Evolutionary conservation across 2,113 vertebrate genomes (phyloP), one percentile per base, ranked within the genome.

Genomic region (Ciconia boyciana): DNA sequence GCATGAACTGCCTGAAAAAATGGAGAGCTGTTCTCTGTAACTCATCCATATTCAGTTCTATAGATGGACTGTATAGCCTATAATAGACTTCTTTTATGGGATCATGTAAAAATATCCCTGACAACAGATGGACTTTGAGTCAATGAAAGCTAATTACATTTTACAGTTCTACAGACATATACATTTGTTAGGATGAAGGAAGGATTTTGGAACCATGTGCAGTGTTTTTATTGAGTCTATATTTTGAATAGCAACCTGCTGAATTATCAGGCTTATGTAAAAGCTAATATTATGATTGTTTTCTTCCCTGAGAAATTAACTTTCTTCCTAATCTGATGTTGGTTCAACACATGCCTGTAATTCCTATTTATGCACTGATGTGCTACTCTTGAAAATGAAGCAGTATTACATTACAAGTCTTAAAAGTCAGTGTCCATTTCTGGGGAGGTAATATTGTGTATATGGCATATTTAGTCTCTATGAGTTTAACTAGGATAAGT

Each of bases 31-130:
- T 7, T 82, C 13, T 15, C 66, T 68, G n/a, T 60, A 69, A 55
- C 31, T 92, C 70, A 80, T 79, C 21, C 19, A 49, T 54, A 39
- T 76, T 80, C 49, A 48, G 21, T 54, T 84, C 81, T 68, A 76
- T 75, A 83, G 69, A 89, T 36, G 55, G 72, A 66, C 72, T 58
- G 1, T 44, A 82, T 48, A 68, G 51, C 17, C 60, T 86, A 58
- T 77, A 92, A 83, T 43, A 89, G 54, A 70, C 28, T 92, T 79
- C 61, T 74, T 66, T 81, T 68, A 72, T 11, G 8, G 70, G 44
- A 69, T 75, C 25, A 65, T 51, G 36, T 69, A 92, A 93, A 96
- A 94, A 96, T 96, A 94, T 85, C 62, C 77, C 70, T 87, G 62
- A 76, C 61, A 89, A 61, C 77, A 91, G 81, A 94, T 74, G 81